These are phyloP conservation scores for Apamea anceps DNA, from an alignment of 2,888 invertebrate species.

Conservation along the genomic window DNA sequence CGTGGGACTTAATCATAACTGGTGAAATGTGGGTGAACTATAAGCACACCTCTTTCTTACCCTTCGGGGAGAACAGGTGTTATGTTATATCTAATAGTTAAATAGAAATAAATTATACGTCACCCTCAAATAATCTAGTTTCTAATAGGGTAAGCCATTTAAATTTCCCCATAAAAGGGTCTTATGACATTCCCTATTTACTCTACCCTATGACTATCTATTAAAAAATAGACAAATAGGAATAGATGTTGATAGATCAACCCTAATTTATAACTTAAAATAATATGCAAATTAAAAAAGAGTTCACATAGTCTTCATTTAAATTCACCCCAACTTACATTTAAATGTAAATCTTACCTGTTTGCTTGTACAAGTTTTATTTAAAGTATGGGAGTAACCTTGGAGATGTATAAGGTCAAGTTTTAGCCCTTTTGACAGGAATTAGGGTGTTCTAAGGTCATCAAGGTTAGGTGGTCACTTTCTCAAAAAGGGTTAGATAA, in stretches of 20 bases:
- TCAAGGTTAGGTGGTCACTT: conserved; percentile 26
- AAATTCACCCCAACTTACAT: conserved; percentile 62
- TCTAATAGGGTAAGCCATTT: conserved; percentile 3
- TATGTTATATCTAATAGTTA: not conserved
- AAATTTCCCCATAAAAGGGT: conserved; percentile 1
- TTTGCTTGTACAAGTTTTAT: conserved; percentile 57
- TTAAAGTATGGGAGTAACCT: conserved; percentile 64
- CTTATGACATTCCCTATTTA: conserved; percentile 6
- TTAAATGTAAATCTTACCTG: conserved; percentile 60
- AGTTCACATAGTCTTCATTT: conserved; percentile 53
- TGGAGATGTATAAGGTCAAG: conserved; percentile 52
- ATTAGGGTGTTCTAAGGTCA: conserved; percentile 51
- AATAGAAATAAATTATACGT: conserved; percentile 27
- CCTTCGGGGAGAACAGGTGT: no score
- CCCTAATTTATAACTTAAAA: not conserved
- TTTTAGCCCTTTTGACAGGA: conserved; percentile 25
- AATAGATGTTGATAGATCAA: conserved; percentile 32
- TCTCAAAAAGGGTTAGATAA: conserved; percentile 41
- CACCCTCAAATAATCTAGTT: conserved; percentile 26
- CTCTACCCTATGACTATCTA: conserved; percentile 18
- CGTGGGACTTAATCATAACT: not conserved
- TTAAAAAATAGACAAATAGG: conserved; percentile 43
- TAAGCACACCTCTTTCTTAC: not conserved
- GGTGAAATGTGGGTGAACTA: not conserved
- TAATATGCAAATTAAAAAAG: conserved; percentile 27